phyloP scores from a whole-genome alignment of 2,888 invertebrate species.

The Temnothorax unifasciatus region DNA sequence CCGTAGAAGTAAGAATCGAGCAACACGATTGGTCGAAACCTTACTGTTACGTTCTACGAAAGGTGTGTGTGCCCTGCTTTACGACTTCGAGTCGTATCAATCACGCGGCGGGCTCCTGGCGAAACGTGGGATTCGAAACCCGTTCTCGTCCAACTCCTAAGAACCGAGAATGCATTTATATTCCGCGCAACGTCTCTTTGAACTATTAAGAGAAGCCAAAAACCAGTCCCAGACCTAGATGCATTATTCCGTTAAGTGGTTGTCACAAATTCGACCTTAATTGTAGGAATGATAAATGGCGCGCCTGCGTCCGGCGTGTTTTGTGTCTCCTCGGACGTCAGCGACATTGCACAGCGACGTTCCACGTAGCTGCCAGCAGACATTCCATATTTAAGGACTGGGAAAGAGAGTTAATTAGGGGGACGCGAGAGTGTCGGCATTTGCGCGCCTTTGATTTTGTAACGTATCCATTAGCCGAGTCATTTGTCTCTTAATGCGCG shows the following conservation, averaged over 20 bases:
- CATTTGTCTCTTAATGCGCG: slow-evolving; percentile 56
- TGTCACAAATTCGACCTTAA: slow-evolving; percentile 84
- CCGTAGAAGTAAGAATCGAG: no score
- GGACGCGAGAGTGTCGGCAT: slow-evolving; percentile 61
- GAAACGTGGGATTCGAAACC: slow-evolving; percentile 63
- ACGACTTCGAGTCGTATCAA: slow-evolving; percentile 32
- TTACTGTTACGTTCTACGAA: no score
- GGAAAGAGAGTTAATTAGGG: slow-evolving; percentile 69
- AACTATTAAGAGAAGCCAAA: slow-evolving; percentile 72
- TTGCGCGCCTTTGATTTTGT: slow-evolving; percentile 68
- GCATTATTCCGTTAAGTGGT: slow-evolving; percentile 83
- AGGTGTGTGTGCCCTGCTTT: neutral
- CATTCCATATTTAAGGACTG: slow-evolving; percentile 68
- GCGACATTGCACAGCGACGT: slow-evolving; percentile 62
- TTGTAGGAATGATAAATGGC: slow-evolving; percentile 82
- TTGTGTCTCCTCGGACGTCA: slow-evolving; percentile 71
- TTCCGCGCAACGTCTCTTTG: slow-evolving; percentile 57
- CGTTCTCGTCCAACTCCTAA: slow-evolving; percentile 46
- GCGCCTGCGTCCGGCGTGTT: slow-evolving; percentile 71
- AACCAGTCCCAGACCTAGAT: slow-evolving; percentile 76
- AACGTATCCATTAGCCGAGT: slow-evolving; percentile 68
- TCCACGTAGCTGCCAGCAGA: slow-evolving; percentile 65
- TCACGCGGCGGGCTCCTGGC: neutral
- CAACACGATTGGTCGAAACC: no score
- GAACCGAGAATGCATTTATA: slow-evolving; percentile 48